Evolutionary conservation across 1,140 invertebrate genomes (phyloP).

Genomic region (Diabrotica undecimpunctata): DNA sequence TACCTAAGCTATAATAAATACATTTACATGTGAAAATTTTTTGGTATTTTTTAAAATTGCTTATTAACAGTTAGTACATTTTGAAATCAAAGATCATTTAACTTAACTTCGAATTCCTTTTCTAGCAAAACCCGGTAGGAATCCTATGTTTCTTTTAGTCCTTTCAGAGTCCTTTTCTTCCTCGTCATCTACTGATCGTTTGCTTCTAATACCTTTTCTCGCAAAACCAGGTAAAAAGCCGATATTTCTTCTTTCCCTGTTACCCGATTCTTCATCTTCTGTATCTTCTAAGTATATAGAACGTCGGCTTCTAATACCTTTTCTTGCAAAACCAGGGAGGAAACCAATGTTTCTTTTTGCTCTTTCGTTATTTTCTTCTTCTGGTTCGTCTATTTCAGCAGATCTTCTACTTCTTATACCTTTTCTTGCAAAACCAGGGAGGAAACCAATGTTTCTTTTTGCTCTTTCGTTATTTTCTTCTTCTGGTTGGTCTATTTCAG

Average conservation of each 20-base stretch:
- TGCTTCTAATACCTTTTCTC: slow-evolving; percentile 18
- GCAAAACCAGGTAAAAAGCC: slow-evolving; percentile 11
- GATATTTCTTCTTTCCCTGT: not conserved
- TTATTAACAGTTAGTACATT: too few species aligned
- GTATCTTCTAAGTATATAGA: slow-evolving; percentile 6
- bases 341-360: slow-evolving; percentile 19
- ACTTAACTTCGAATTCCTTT: slow-evolving; percentile 6
- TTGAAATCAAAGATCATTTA: too few species aligned
- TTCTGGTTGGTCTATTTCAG: slow-evolving; percentile 7
- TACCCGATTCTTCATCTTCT: not conserved
- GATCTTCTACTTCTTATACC: slow-evolving; percentile 6
- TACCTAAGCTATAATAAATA: too few species aligned
- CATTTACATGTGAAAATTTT: too few species aligned
- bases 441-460: not conserved
- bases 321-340: slow-evolving; percentile 26
- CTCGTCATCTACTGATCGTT: not conserved
- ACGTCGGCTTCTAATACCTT: slow-evolving; percentile 7
- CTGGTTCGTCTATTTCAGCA: slow-evolving; percentile 2
- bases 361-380: slow-evolving; percentile 3
- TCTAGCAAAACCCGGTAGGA: slow-evolving; percentile 12
- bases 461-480: not conserved
- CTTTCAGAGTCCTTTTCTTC: slow-evolving; percentile 1
- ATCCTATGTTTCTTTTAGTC: not conserved
- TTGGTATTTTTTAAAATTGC: too few species aligned
- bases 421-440: slow-evolving; percentile 19